A percentile compares a stretch with the other conserved stretches of the same genome.
Evolutionary conservation across 2,113 vertebrate species (phyloP).

Genomic region (Aspiorhynchus laticeps): DNA sequence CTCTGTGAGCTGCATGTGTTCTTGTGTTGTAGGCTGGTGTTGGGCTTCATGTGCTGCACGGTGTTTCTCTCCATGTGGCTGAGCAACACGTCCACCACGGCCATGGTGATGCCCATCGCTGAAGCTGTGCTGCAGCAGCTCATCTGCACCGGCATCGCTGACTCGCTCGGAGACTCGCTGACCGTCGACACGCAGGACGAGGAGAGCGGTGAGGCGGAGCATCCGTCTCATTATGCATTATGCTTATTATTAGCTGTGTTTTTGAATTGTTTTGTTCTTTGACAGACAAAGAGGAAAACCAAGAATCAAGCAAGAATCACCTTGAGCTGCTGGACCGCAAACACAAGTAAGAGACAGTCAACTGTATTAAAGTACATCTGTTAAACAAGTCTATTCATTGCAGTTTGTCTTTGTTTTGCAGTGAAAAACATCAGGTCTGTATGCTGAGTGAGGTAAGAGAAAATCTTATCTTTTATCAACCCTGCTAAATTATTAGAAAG

Average conservation of each 20-base stretch:
- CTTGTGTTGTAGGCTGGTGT: conserved; percentile 82
- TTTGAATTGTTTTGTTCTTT: conserved; percentile 26
- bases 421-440: conserved; percentile 74
- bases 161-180: conserved; percentile 78
- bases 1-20: background rate
- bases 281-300: conserved; percentile 70
- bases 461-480: background rate
- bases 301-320: conserved; percentile 69
- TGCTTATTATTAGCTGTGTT: background rate
- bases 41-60: conserved; percentile 98
- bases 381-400: background rate
- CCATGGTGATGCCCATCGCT: conserved; percentile 99
- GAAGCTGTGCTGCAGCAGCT: conserved; percentile 97
- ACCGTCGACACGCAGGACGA: conserved; percentile 62
- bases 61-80: conserved; percentile 97
- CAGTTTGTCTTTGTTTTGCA: conserved; percentile 52
- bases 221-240: background rate
- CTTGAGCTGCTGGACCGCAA: conserved; percentile 69
- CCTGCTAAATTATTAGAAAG: background rate
- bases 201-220: conserved; percentile 25
- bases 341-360: conserved; percentile 62
- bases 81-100: conserved; percentile 97
- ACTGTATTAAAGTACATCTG: background rate
- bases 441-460: conserved; percentile 82
- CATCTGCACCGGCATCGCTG: conserved; percentile 79